Conservation (phyloP, 64 coral and sea anemone genomes). For the Actinia tenebrosa region DNA sequence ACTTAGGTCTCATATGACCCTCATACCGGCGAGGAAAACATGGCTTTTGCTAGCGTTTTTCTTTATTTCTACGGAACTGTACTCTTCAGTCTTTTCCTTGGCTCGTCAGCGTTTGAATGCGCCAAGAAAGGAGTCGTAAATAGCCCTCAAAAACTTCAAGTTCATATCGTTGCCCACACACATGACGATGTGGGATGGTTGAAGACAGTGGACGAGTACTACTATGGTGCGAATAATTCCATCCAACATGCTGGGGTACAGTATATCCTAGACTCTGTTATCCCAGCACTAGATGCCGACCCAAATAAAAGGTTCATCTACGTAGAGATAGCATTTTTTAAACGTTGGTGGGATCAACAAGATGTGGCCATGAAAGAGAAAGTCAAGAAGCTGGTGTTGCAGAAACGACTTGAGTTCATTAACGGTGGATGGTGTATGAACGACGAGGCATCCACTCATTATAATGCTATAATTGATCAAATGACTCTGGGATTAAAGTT, state of each 20-base stretch:
- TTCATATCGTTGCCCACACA: constrained; percentile 51
- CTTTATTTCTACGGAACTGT: background rate
- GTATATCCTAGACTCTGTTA: constrained; percentile 55
- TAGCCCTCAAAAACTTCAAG: constrained; percentile 29
- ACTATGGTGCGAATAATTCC: constrained; percentile 47
- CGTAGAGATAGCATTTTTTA: constrained; percentile 63
- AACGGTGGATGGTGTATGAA: constrained; percentile 72
- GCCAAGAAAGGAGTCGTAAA: background rate
- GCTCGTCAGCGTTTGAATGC: constrained; percentile 14
- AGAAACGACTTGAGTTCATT: constrained; percentile 53
- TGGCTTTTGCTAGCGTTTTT: background rate
- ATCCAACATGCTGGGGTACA: constrained; percentile 56
- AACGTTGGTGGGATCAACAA: constrained; percentile 67
- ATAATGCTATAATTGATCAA: constrained; percentile 71
- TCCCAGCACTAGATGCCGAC: constrained; percentile 37
- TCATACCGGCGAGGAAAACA: background rate
- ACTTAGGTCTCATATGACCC: background rate
- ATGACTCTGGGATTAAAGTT: constrained; percentile 60
- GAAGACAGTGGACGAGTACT: constrained; percentile 61
- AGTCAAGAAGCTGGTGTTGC: constrained; percentile 40
- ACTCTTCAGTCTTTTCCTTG: background rate
- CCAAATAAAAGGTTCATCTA: constrained; percentile 48
- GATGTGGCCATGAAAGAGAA: constrained; percentile 11
- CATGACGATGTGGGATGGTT: constrained; percentile 59
- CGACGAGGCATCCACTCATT: constrained; percentile 56